Evolutionary conservation across 2,888 invertebrate species (phyloP), one percentile per base, ranked within the genome.

Genomic region (Volucella inanis): DNA sequence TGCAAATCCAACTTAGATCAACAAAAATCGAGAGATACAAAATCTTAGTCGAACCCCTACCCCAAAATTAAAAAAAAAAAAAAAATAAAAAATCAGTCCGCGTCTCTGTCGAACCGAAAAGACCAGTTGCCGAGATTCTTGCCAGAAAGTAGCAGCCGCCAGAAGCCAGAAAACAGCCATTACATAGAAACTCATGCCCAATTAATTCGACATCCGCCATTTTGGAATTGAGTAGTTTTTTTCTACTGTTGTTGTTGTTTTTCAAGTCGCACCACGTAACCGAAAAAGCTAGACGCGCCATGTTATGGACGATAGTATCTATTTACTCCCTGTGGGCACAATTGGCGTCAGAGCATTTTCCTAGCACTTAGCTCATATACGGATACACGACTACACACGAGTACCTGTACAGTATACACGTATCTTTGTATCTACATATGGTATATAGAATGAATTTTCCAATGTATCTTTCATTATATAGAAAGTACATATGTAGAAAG

Each of bases 141-240:
- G 79, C 79, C 65, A 31, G 31, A 31, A 31, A 31, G 31, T 31
- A 31, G 31, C 31, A 31, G 31, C 31, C 31, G 31, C 31, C 31
- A 31, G 31, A 31, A 31, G 31, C 31, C 31, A 76, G 64, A 54
- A n/a, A n/a, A 61, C 76, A 81, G 85, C 85, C 81, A 85, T 85
- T 85, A 85, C 71, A 85, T 76, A 81, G 50, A 81, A 85, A 71
- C 62, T 77, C 85, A 81, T 81, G 81, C 81, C 85, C 77, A 81
- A 85, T 85, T 85, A 85, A 81, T 85, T 77, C 75, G 76, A 81
- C 57, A 72, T 71, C 76, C 81, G 81, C 85, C 85, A 85, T 85
- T 85, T 85, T 85, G 78, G 62, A 85, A 84, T 49, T 38, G 15
- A 2, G 43, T 39, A 9, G 43, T 11, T 57, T 49, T 22, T 15